Evolutionary conservation across 2,888 invertebrate species (phyloP), one percentile per base, ranked within the genome.

Genomic region (Esperia sulphurella): DNA sequence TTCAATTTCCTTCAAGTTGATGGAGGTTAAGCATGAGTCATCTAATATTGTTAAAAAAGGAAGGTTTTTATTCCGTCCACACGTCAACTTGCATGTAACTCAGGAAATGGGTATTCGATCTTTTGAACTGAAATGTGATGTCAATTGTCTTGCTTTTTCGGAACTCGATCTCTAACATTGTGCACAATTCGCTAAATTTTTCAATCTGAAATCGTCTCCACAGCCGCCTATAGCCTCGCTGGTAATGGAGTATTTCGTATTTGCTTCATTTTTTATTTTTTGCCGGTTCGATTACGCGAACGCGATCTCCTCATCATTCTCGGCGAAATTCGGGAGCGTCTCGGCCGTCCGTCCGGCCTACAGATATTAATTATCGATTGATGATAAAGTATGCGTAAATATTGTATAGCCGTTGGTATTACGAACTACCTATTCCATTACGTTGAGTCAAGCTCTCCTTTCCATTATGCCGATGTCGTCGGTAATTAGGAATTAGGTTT

Each of bases 321-420:
- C 66, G 75, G 84, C 84, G 85, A 88, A 89, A 89, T 89, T 89
- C 89, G 89, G 89, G 87, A 89, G 89, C 89, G 81, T 84, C 83
- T 83, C 75, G 74, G 66, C 79, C 78, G 78, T 79, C 83, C 28
- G 45, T n/a, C n/a, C 21, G 77, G 79, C 78, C 78, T 73, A 73
- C 75, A 80, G 86, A 84, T 88, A 89, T 89, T 89, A 88, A 89
- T 89, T 89, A 88, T 86, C 85, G 88, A 88, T 89, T 84, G 87
- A 80, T 82, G 87, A 87, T 88, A 82, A 85, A 71, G 71, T 70
- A 73, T 81, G 75, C 82, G 78, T 83, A 83, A 82, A 83, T 83
- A 80, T 79, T 75, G 74, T 71, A 72, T 35, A n/a, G 35, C n/a
- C 35, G 35, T n/a, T n/a, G 10, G 9, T 35, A 35, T 35, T 35